These are phyloP conservation scores for Chondrilla cf. caribensis DNA, from an alignment of 37 sponge, comb jelly and placozoan genomes.

Conservation along the genomic window DNA sequence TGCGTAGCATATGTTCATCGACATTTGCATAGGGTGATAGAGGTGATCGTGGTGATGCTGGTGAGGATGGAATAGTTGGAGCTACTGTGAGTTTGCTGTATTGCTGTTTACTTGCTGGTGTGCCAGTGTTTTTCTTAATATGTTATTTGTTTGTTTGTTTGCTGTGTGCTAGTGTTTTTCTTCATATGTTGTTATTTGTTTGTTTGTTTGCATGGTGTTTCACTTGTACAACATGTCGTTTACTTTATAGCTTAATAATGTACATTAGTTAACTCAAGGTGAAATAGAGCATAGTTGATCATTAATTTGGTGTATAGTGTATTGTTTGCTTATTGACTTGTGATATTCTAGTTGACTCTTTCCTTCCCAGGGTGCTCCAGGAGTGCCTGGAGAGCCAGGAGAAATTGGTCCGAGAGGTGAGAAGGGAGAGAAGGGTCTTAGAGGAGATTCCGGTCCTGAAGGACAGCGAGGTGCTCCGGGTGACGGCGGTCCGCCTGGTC, in stretches of 20 bases:
- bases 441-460: conserved; percentile 44
- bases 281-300: neutral
- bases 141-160: neutral
- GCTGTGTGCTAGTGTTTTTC: too few relatives aligned
- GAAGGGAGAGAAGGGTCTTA: conserved; percentile 64
- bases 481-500: conserved; percentile 44
- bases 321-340: neutral
- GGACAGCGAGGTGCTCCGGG: conserved; percentile 56
- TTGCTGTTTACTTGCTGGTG: too few relatives aligned
- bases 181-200: too few relatives aligned
- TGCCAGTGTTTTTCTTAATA: too few relatives aligned
- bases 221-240: too few relatives aligned
- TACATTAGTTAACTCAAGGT: too few relatives aligned
- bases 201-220: too few relatives aligned
- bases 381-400: conserved; percentile 49
- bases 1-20: too few relatives aligned
- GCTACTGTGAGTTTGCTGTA: conserved; percentile 1
- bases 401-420: conserved; percentile 39
- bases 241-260: too few relatives aligned
- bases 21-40: conserved; percentile 15
- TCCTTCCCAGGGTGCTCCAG: conserved; percentile 13
- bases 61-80: conserved; percentile 10
- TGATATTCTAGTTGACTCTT: neutral
- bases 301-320: too few relatives aligned
- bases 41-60: conserved; percentile 23